Evolutionary conservation across 2,113 vertebrate species (phyloP), one percentile per base, ranked within the genome.

Genomic region (Dicentrarchus labrax): DNA sequence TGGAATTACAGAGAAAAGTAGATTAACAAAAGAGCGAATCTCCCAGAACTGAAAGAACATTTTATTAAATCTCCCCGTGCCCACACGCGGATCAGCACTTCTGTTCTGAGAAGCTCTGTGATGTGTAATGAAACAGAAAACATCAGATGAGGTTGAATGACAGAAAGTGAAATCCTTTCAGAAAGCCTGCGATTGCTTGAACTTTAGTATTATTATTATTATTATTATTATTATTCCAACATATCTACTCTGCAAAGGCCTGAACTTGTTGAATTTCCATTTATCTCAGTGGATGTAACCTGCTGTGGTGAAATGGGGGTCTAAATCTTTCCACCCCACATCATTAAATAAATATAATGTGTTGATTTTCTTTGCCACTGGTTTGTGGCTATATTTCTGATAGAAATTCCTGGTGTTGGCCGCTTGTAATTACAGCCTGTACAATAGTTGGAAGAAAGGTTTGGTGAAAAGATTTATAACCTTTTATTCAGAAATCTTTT

Each of bases 101-200:
- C 67, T 86, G 78, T 30, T 87, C 78, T 68, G 86, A 77, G 45
- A 61, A 54, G 76, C 75, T 87, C 77, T 86, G 47, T 78, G 86
- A 85, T 75, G 83, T 69, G 78, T 41, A 86, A 89, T 76, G 73
- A 87, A 87, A 90, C 69, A 81, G 80, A 79, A 86, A 89, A 85
- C 72, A 79, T 50, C 66, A 78, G 78, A 79, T 11, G 11, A 77
- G 71, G 56, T 41, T 78, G 88, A 88, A 61, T 65, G 88, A 68
- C 56, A 76, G 62, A 57, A 68, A 79, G 77, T 73, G 76, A 90
- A 89, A 89, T 93, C 84, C 88, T 89, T 83, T 86, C 82, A 86
- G 65, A 15, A 80, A 86, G 80, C 57, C 71, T 51, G 43, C 11
- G 75, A 82, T 66, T 76, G 61, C 43, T 57, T 68, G 53, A 78